Conservation (phyloP, 2,113 vertebrate genomes). For the Chloroceryle aenea region DNA sequence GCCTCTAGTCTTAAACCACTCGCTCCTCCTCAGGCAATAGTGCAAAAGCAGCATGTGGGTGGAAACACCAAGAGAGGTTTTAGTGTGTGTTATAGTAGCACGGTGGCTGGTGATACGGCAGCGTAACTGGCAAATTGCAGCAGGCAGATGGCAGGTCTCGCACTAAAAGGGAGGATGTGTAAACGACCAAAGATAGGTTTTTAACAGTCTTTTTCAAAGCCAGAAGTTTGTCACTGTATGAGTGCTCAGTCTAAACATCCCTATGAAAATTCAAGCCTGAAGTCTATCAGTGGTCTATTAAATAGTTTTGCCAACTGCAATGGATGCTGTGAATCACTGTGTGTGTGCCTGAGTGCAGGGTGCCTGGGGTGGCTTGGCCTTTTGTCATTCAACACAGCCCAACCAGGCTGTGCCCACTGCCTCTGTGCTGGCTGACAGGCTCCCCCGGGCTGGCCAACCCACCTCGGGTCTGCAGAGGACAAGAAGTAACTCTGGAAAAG, state of each 20-base stretch:
- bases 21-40: neutral
- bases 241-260: slow-evolving; percentile 41
- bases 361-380: neutral
- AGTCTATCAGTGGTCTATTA: slow-evolving; percentile 22
- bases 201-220: slow-evolving; percentile 24
- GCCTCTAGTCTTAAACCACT: neutral
- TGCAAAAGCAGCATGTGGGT: rapidly evolving
- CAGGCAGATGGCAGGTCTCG: slow-evolving; percentile 57
- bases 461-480: rapidly evolving
- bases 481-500: neutral
- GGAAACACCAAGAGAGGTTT: neutral
- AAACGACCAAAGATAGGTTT: slow-evolving; percentile 48
- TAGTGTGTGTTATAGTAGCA: neutral
- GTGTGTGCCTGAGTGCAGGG: neutral
- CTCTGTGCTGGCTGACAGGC: neutral
- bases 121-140: neutral
- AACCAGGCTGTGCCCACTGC: neutral
- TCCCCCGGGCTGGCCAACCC: rapidly evolving
- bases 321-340: neutral
- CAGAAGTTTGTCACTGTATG: slow-evolving; percentile 44
- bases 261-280: neutral
- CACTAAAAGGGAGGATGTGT: slow-evolving; percentile 20
- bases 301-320: neutral
- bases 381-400: rapidly evolving
- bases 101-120: neutral